Percentiles rank a stretch among this genome's conserved stretches.
Conservation (phyloP, 2,113 vertebrate species). For the Oceanites oceanicus region DNA sequence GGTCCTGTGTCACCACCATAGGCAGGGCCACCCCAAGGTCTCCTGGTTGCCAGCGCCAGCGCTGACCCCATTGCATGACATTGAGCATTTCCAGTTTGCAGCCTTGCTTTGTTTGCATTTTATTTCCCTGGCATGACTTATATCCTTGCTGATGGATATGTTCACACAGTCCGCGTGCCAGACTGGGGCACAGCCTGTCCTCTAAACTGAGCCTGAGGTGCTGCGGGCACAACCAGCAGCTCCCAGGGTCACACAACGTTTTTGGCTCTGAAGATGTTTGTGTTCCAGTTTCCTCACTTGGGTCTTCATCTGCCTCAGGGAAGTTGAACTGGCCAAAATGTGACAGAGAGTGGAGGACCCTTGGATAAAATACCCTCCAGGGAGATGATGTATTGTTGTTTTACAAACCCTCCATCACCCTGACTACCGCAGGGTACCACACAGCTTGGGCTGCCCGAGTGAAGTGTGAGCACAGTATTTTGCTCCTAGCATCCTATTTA, state of each 20-base stretch:
- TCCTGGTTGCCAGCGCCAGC: neutral
- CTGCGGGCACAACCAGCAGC: neutral
- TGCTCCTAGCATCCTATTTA: neutral
- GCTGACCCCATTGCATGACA: fast-evolving
- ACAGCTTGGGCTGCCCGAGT: neutral
- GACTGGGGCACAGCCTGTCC: neutral
- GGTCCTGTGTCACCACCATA: neutral
- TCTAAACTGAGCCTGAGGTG: neutral
- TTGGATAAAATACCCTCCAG: neutral
- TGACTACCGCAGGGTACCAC: neutral
- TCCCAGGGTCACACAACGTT: fast-evolving
- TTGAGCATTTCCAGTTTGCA: neutral
- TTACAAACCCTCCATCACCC: neutral
- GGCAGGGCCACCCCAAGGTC: neutral
- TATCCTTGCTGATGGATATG: neutral
- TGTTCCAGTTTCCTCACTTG: neutral
- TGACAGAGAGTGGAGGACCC: neutral
- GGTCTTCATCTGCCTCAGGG: neutral
- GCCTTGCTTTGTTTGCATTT: neutral
- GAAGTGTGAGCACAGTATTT: neutral
- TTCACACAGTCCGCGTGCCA: neutral
- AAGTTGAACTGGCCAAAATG: neutral
- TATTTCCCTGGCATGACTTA: neutral
- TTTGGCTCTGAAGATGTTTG: neutral
- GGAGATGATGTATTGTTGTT: neutral